A percentile compares a stretch with the other conserved stretches of the same genome.
These are phyloP conservation scores for Sinohyriopsis cumingii DNA, from an alignment of 2,888 invertebrate genomes.

Conservation along the genomic window DNA sequence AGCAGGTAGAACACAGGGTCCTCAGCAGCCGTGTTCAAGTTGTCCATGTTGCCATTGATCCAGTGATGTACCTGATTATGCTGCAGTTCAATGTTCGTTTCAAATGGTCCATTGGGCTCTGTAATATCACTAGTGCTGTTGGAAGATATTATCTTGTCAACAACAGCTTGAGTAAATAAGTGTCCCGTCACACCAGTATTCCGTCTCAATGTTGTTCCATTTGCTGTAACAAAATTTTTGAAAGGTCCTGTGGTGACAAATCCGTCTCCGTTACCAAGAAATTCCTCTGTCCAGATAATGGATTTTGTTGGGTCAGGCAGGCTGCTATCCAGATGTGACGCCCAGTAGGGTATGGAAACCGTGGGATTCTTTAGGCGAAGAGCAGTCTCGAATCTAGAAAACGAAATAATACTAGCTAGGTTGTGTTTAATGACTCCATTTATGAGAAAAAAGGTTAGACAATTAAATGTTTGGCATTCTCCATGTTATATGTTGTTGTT, in stretches of 20 bases:
- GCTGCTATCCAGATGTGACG: conserved; percentile 37
- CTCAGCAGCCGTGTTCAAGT: conserved; percentile 34
- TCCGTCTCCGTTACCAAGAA: conserved; percentile 43
- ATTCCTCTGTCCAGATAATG: conserved; percentile 34
- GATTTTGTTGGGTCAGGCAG: conserved; percentile 42
- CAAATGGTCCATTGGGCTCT: conserved; percentile 23
- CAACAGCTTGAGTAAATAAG: conserved; percentile 30
- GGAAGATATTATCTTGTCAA: conserved; percentile 32
- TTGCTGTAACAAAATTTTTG: conserved; percentile 24
- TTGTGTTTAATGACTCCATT: no score
- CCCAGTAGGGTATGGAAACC: conserved; percentile 44
- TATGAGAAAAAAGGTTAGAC: no score
- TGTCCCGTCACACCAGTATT: conserved; percentile 35
- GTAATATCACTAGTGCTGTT: conserved; percentile 30
- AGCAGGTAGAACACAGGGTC: conserved; percentile 45
- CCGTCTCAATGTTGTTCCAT: conserved; percentile 29
- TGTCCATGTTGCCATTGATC: conserved; percentile 44
- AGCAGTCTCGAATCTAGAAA: conserved; percentile 42
- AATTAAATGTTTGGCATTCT: no score
- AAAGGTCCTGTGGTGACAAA: conserved; percentile 41
- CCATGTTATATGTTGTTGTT: no score
- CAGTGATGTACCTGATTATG: conserved; percentile 37
- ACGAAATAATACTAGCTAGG: background rate
- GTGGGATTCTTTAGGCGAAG: conserved; percentile 33
- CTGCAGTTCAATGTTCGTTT: conserved; percentile 34